These are phyloP conservation scores for Theonella swinhoei DNA, from an alignment of 37 sponge, comb jelly and placozoan species.

Conservation along the genomic window DNA sequence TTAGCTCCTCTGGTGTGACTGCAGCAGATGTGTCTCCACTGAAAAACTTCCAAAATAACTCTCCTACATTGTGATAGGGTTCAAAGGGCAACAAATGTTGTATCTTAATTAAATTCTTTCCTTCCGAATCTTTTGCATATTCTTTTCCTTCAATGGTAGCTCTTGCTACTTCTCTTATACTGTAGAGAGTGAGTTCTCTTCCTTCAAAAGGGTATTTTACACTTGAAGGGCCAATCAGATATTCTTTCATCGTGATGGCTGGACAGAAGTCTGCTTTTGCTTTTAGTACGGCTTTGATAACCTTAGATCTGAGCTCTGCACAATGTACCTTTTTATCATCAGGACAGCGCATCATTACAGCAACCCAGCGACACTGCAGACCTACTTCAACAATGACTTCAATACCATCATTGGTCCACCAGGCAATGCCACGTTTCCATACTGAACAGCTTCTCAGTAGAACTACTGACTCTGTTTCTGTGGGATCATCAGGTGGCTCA, in stretches of 20 bases:
- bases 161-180: neutral
- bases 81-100: neutral
- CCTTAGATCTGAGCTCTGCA: neutral
- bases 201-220: neutral
- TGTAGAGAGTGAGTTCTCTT: neutral
- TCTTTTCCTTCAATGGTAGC: neutral
- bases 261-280: neutral
- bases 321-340: constrained; percentile 1
- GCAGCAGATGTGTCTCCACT: too few relatives aligned
- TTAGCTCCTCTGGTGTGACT: too few relatives aligned
- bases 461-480: neutral
- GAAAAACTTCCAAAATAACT: neutral
- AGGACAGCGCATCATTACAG: constrained; percentile 13
- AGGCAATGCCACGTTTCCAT: constrained; percentile 33
- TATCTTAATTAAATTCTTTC: neutral
- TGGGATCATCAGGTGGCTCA: constrained; percentile 1
- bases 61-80: neutral
- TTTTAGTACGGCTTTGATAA: neutral
- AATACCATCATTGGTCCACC: constrained; percentile 5
- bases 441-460: constrained; percentile 10
- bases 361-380: neutral
- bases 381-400: constrained; percentile 19
- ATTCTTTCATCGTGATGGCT: neutral
- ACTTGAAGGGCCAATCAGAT: neutral
- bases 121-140: neutral